These are phyloP conservation scores for Echinops telfairi DNA, from an alignment of 2,113 vertebrate genomes.

Conservation along the genomic window DNA sequence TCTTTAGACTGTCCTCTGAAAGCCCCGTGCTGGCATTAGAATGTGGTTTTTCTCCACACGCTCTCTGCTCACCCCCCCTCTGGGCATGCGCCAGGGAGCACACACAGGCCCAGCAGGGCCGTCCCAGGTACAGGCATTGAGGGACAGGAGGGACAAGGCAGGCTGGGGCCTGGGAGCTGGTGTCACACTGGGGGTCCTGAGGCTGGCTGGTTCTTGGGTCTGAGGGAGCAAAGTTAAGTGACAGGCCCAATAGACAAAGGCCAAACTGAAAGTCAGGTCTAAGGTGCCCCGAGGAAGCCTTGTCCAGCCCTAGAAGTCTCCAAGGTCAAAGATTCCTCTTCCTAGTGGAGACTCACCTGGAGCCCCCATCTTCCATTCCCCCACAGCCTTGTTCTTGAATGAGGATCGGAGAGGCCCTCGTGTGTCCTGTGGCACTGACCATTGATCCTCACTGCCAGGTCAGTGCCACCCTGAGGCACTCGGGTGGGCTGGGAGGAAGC, in stretches of 20 bases:
- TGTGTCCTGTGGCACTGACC: not conserved
- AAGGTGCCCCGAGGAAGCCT: not conserved
- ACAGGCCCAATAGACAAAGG: not conserved
- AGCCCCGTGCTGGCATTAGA: no score
- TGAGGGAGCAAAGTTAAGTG: not conserved
- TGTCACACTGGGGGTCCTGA: not conserved
- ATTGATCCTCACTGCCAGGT: rapidly evolving
- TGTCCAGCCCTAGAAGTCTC: not conserved
- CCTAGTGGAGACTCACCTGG: not conserved
- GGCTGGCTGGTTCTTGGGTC: not conserved
- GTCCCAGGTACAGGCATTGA: rapidly evolving
- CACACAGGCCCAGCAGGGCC: rapidly evolving
- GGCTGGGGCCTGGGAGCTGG: not conserved
- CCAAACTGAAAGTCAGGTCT: not conserved
- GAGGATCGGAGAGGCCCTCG: not conserved
- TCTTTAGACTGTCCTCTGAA: not conserved
- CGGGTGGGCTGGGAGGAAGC: rapidly evolving
- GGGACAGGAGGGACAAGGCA: not conserved
- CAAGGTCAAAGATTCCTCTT: not conserved
- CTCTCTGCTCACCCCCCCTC: not conserved
- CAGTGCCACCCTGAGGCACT: rapidly evolving
- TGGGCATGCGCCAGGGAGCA: not conserved
- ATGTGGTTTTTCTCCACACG: not conserved
- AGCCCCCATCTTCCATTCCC: not conserved
- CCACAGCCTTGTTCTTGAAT: rapidly evolving